Base-by-base conservation (phyloP, 2,113 vertebrate species). In the Gobiocypris rarus region DNA sequence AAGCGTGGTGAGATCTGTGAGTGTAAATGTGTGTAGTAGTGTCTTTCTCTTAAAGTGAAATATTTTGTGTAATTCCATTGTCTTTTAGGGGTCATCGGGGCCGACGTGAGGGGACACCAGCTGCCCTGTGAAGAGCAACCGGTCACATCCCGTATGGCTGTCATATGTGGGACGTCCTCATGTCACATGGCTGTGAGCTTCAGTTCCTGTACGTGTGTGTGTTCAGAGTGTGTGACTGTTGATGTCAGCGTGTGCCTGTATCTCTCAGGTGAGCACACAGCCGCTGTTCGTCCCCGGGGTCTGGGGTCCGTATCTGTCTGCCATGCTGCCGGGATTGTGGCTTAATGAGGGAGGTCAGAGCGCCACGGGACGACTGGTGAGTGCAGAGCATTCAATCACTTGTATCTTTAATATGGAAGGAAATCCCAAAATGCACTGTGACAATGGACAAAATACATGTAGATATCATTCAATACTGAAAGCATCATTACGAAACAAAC, bases 101-200 rank as follows among this genome's bases (percentile, higher is more conserved):
- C 96, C 87, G 96, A 97, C 86, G 95, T 98, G 71, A 95, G 89
- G 85, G 97, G 96, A 83, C 91, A 95, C 1, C 88, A 93, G 76
- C 92, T 99, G 19, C 92, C 95, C 0, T 97, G 97, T 90, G 96
- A 98, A 88, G 91, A 93, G 69, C 93, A 93, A 88, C 95, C 97
- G 6, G 92, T 99, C 91, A 96, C 96, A 0, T 94, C 96, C 24
- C 95, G 97, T 34, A 63, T 98, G 88, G 97, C 96, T 24, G 77
- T 99, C 93, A 98, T 99, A 93, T 99, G 97, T 88, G 98, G 98
- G 88, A 99, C 98, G 10, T 99, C 97, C 28, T 97, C 97, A 0
- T 99, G 98, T 92, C 98, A 99, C 93, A 98, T 99, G 97, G 98
- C 94, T 89, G 98, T 99, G 91, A 94, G 96, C 93, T 26, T 3